Evolutionary conservation across 2,888 invertebrate species (phyloP).

Genomic region (Aricia artaxerxes): DNA sequence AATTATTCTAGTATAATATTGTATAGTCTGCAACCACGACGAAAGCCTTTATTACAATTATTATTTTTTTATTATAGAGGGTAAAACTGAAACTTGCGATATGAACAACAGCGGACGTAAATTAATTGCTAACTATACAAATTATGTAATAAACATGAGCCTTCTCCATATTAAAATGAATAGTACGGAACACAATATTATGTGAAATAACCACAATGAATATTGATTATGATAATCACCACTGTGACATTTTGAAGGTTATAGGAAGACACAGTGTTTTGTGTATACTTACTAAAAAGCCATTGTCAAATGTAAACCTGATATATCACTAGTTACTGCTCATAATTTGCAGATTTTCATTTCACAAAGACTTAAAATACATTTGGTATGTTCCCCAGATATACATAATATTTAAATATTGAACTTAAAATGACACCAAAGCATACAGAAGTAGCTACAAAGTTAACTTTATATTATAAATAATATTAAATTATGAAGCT

Average conservation of each 20-base stretch:
- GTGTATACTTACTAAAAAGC: not conserved
- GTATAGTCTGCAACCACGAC: too few relatives aligned
- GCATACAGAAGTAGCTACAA: not conserved
- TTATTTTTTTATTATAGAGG: too few relatives aligned
- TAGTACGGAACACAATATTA: not conserved
- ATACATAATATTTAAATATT: not conserved
- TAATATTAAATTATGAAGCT: not conserved
- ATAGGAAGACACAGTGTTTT: too few relatives aligned
- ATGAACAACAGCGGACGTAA: too few relatives aligned
- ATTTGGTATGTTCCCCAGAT: not conserved
- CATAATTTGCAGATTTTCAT: not conserved
- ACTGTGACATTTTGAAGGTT: too few relatives aligned
- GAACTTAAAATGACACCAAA: not conserved
- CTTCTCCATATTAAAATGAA: not conserved
- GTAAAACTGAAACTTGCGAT: too few relatives aligned
- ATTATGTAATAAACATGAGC: not conserved
- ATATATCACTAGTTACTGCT: not conserved
- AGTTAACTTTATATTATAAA: not conserved
- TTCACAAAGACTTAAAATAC: not conserved
- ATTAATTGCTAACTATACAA: not conserved
- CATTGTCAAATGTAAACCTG: slow-evolving; percentile 5
- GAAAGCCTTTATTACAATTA: too few relatives aligned
- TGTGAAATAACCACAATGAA: not conserved
- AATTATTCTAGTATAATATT: too few relatives aligned
- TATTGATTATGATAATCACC: too few relatives aligned